Evolutionary conservation across 2,888 invertebrate species (phyloP).

Genomic region (Gymnocheta viridis): DNA sequence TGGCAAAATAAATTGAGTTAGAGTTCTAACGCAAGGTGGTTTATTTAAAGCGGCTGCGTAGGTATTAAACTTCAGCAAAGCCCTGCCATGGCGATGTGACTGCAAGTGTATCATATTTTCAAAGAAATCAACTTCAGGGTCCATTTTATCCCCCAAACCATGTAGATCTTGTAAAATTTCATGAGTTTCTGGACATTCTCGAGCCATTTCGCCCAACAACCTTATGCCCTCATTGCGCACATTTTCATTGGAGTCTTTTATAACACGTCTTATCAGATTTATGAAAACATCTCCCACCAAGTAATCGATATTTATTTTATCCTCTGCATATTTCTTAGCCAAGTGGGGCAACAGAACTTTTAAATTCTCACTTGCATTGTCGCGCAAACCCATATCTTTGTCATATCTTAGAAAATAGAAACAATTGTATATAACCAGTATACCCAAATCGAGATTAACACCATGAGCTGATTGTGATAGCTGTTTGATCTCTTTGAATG

Average conservation of each 20-base stretch:
- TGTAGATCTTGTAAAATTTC: constrained; percentile 88
- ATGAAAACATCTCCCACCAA: constrained; percentile 89
- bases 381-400: constrained; percentile 91
- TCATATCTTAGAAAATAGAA: constrained; percentile 89
- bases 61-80: constrained; percentile 89
- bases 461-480: constrained; percentile 76
- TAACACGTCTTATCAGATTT: constrained; percentile 86
- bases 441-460: constrained; percentile 86
- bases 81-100: constrained; percentile 92
- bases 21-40: constrained; percentile 86
- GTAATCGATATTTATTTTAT: constrained; percentile 85
- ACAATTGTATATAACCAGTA: constrained; percentile 91
- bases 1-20: constrained; percentile 93
- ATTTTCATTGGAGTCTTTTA: constrained; percentile 87
- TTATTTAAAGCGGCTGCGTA: constrained; percentile 85
- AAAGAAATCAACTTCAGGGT: constrained; percentile 96
- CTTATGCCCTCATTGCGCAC: constrained; percentile 90
- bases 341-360: constrained; percentile 87
- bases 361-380: constrained; percentile 89
- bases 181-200: constrained; percentile 88
- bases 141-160: constrained; percentile 85
- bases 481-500: constrained; percentile 87
- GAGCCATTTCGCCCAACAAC: constrained; percentile 89
- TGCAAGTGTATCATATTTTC: constrained; percentile 95
- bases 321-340: constrained; percentile 83